A percentile compares a stretch with the other conserved stretches of the same genome.
Conservation (phyloP, 2,888 invertebrate genomes). For the Allolobophora icterica region DNA sequence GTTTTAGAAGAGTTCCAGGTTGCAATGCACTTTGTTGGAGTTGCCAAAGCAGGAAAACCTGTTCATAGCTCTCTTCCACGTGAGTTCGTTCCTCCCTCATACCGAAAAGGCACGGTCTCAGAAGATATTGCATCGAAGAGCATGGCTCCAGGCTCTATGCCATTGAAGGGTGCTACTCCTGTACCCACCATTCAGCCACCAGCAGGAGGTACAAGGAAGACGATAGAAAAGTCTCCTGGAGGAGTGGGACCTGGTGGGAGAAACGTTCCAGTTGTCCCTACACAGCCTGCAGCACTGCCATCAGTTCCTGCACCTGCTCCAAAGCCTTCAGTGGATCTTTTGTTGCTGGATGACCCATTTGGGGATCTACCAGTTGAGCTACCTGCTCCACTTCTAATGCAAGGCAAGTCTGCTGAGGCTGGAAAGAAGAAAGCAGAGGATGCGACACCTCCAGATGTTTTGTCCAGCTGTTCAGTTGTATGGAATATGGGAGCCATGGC, state of each 20-base stretch:
- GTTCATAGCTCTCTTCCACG: slow-evolving; percentile 82
- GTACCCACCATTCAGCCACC: slow-evolving; percentile 3
- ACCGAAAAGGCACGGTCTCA: slow-evolving; percentile 68
- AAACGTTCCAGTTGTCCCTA: neutral
- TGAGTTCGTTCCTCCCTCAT: slow-evolving; percentile 87
- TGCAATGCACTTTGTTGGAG: slow-evolving; percentile 93
- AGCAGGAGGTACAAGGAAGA: neutral
- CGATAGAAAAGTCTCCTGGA: neutral
- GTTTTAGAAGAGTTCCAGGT: slow-evolving; percentile 96
- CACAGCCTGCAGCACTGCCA: neutral
- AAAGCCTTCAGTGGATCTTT: slow-evolving; percentile 31
- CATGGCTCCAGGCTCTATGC: neutral
- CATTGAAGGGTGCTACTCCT: neutral
- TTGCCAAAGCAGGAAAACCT: slow-evolving; percentile 80
- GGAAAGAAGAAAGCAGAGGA: slow-evolving; percentile 27
- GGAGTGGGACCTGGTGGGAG: neutral
- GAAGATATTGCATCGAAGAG: slow-evolving; percentile 7
- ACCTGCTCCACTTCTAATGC: slow-evolving; percentile 15
- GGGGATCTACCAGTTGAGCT: slow-evolving; percentile 28
- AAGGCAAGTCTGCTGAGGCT: neutral
- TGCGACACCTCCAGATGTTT: neutral
- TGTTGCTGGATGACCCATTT: slow-evolving; percentile 36
- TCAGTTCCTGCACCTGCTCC: neutral
- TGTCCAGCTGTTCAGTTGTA: slow-evolving; percentile 23
- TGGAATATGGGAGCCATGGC: neutral